These are phyloP conservation scores for Sinocyclocheilus maitianheensis DNA, from an alignment of 2,113 vertebrate species.

Conservation along the genomic window DNA sequence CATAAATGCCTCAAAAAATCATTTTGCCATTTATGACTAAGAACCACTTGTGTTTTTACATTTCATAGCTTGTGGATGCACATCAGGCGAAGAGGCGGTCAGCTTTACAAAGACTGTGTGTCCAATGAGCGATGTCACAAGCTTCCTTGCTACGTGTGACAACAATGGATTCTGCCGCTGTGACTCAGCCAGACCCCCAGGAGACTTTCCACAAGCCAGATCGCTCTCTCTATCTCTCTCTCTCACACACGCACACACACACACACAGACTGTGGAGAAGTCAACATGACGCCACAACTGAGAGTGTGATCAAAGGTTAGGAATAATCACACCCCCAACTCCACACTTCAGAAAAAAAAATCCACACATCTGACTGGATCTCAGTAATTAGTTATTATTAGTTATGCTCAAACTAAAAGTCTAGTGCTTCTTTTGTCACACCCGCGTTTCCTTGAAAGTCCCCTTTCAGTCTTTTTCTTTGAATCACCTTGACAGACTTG, in stretches of 20 bases:
- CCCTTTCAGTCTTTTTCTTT: slow-evolving; percentile 12
- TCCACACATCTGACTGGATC: slow-evolving; percentile 3
- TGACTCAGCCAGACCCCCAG: slow-evolving; percentile 39
- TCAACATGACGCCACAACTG: slow-evolving; percentile 10
- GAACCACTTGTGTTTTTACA: neutral
- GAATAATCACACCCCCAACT: slow-evolving; percentile 2
- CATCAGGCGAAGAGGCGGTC: neutral
- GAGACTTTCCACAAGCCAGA: neutral
- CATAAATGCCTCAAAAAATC: neutral
- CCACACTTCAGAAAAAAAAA: neutral
- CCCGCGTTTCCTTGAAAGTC: slow-evolving; percentile 15
- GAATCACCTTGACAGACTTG: slow-evolving; percentile 53
- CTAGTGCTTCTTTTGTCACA: slow-evolving; percentile 4
- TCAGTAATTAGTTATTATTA: slow-evolving; percentile 39
- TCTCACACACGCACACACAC: too few species aligned
- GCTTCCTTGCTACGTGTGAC: slow-evolving; percentile 23
- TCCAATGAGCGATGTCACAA: slow-evolving; percentile 14
- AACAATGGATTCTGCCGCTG: slow-evolving; percentile 15
- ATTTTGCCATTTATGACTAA: neutral
- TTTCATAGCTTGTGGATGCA: neutral
- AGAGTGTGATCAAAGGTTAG: slow-evolving; percentile 33
- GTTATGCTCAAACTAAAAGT: neutral
- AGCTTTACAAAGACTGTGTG: slow-evolving; percentile 2
- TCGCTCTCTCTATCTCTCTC: neutral
- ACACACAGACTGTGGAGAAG: neutral